Conservation (phyloP, 2,113 vertebrate genomes). For the Oryzias melastigma region DNA sequence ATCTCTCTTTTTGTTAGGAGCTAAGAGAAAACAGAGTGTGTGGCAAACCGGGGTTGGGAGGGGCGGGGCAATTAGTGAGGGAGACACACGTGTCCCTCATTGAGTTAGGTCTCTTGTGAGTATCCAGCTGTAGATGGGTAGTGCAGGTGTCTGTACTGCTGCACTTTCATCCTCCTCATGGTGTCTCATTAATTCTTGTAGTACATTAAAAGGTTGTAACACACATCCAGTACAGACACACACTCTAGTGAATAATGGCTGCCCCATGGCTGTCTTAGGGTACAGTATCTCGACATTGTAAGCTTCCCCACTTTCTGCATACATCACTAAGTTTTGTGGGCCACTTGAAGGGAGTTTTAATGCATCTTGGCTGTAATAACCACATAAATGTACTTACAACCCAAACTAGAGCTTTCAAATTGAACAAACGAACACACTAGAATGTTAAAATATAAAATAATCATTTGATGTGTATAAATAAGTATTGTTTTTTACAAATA, state of each 20-base stretch:
- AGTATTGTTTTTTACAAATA: too few species aligned
- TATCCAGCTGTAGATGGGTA: slow-evolving; percentile 72
- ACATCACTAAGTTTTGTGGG: neutral
- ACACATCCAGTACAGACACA: slow-evolving; percentile 35
- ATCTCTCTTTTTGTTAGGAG: slow-evolving; percentile 42
- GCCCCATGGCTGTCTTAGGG: slow-evolving; percentile 17
- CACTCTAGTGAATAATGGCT: slow-evolving; percentile 22
- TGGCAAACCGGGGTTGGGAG: slow-evolving; percentile 60
- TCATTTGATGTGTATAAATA: too few species aligned
- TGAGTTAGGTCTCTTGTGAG: slow-evolving; percentile 69
- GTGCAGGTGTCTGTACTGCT: slow-evolving; percentile 70
- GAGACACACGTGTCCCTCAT: slow-evolving; percentile 63
- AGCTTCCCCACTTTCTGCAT: neutral
- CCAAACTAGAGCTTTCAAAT: too few species aligned
- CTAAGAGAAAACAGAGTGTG: slow-evolving; percentile 26
- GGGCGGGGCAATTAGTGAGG: slow-evolving; percentile 70
- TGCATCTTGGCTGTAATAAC: neutral
- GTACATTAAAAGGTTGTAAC: slow-evolving; percentile 55
- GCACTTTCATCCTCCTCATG: slow-evolving; percentile 66
- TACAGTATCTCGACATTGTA: slow-evolving; percentile 12
- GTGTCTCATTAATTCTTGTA: slow-evolving; percentile 64
- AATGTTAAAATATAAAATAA: too few species aligned
- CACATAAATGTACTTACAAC: too few species aligned
- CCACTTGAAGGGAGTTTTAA: neutral
- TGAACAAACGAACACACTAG: too few species aligned